These are phyloP conservation scores for Nymphalis polychloros DNA, from an alignment of 2,888 invertebrate genomes.

Conservation along the genomic window DNA sequence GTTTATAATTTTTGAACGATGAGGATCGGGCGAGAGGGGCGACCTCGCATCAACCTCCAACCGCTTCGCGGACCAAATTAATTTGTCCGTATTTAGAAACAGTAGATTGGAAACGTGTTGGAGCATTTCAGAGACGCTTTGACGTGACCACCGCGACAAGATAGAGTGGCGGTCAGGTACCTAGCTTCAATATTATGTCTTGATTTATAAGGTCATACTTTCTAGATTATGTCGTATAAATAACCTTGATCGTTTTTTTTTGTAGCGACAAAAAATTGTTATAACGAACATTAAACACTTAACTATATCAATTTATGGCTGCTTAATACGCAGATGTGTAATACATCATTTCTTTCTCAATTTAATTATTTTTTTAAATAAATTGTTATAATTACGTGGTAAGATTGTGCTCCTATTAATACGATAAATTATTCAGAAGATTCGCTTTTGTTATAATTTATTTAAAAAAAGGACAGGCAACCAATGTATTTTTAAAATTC, in stretches of 20 bases:
- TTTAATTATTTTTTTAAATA: constrained; percentile 2
- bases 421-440: not conserved
- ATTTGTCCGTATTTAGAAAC: constrained; percentile 60
- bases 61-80: constrained; percentile 50
- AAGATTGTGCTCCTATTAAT: not conserved
- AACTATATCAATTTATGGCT: constrained; percentile 29
- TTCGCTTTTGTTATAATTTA: not conserved
- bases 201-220: constrained; percentile 53
- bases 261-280: constrained; percentile 32
- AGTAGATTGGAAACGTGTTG: constrained; percentile 54
- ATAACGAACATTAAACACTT: constrained; percentile 30
- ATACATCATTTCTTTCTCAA: constrained; percentile 19
- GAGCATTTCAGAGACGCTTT: constrained; percentile 43
- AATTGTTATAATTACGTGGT: not conserved
- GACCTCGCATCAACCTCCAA: constrained; percentile 56
- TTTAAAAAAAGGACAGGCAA: too few species aligned
- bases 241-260: constrained; percentile 33
- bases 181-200: constrained; percentile 45
- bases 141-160: constrained; percentile 39
- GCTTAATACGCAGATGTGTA: constrained; percentile 14
- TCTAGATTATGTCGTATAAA: constrained; percentile 50
- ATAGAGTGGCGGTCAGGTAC: constrained; percentile 39
- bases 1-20: constrained; percentile 46
- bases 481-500: too few species aligned
- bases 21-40: constrained; percentile 48